Evolutionary conservation across 2,797 vertebrate species (phyloP), one percentile per base, ranked within the genome.

Genomic region (Botia almorhae): DNA sequence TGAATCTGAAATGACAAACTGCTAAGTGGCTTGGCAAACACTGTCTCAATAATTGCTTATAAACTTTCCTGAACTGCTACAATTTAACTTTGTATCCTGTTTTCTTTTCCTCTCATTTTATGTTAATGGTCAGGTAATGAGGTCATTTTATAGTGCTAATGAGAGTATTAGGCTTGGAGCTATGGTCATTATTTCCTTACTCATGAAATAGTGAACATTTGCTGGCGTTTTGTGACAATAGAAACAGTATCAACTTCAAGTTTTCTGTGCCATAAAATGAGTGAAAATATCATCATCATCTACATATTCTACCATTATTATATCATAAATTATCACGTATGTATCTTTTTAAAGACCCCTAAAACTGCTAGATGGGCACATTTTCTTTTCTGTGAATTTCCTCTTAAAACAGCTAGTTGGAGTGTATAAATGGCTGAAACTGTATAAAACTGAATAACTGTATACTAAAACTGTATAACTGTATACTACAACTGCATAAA

Each of bases 111-210:
- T 23, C 56, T 26, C 21, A 23, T 60, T 61, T 61, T 61, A 29
- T 61, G 60, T 29, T 61, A 61, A 61, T 61, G 26, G 60, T 61
- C 26, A 61, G 13, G 26, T 29, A 61, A 61, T 61, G 23, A 61
- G 26, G 13, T 13, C 23, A 61, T 61, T 29, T 61, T 16, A 29
- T 61, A 26, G 23, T 16, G 13, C 14, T 61, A 61, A 61, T 61
- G 23, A 61, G 13, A 29, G 60, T 33, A 29, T 61, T 61, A 29
- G 26, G 26, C 60, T 61, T 61, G 60, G 60, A 61, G 26, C 26
- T 61, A 61, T 61, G 6, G 60, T 61, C 60, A 61, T 61, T 61
- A 61, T 61, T 61, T 61, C 13, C 13, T 14, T 16, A 26, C 14
- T 61, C 26, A 61, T 23, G 60, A 61, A 33, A 61, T 4, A 61